Percentiles rank a stretch among this genome's conserved stretches.
Evolutionary conservation across 1,140 invertebrate genomes (phyloP).

Genomic region (Zaprionus ghesquierei): DNA sequence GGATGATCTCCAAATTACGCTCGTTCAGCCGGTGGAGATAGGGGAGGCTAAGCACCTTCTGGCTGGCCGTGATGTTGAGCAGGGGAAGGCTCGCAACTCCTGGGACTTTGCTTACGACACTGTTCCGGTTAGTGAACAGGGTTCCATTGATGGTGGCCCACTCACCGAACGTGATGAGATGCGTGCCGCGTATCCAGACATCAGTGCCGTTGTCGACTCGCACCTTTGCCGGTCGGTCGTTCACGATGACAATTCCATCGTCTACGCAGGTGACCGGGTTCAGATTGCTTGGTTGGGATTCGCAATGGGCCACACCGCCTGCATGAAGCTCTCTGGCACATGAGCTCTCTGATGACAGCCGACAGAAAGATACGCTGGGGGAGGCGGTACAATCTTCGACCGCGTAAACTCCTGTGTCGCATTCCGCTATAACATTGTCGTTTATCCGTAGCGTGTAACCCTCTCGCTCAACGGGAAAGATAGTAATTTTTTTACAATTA

Average conservation of each 20-base stretch:
- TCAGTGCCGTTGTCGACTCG: slow-evolving; percentile 21
- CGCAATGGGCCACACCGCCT: slow-evolving; percentile 19
- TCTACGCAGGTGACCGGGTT: not conserved
- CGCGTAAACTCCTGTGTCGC: not conserved
- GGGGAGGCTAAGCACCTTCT: slow-evolving; percentile 22
- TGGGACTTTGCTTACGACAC: not conserved
- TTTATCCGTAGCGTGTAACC: not conserved
- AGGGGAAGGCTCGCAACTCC: not conserved
- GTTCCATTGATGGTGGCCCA: too few relatives aligned
- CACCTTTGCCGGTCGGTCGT: slow-evolving; percentile 23
- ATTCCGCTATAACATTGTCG: slow-evolving; percentile 19
- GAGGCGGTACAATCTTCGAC: not conserved
- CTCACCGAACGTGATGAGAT: slow-evolving; percentile 17
- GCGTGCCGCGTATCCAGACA: slow-evolving; percentile 14
- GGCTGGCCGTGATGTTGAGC: too few relatives aligned
- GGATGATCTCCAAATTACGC: slow-evolving; percentile 1
- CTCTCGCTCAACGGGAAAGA: not conserved
- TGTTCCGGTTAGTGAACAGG: slow-evolving; percentile 15
- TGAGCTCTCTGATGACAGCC: slow-evolving; percentile 18
- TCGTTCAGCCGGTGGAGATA: slow-evolving; percentile 10
- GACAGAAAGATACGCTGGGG: not conserved
- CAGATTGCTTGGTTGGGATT: slow-evolving; percentile 13
- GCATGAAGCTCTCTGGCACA: slow-evolving; percentile 40
- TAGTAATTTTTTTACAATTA: slow-evolving; percentile 19
- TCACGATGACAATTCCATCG: slow-evolving; percentile 24